Base-by-base conservation (phyloP, 1,140 invertebrate species). In the Ostrea edulis region DNA sequence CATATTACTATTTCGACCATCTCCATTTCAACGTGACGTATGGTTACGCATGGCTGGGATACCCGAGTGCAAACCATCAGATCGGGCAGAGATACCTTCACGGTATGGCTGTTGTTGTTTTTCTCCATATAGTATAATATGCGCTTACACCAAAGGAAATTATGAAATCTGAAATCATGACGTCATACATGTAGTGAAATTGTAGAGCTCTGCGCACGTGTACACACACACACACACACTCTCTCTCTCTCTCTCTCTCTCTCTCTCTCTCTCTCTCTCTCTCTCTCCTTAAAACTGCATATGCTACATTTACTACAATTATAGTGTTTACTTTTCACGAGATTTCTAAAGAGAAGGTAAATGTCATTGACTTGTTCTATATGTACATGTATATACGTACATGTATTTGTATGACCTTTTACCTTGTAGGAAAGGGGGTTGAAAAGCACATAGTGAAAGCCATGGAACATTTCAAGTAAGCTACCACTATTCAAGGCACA, bases 381-480 rank as follows among this genome's bases (percentile, higher is more conserved):
- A n/a, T n/a, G n/a, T n/a, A n/a, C n/a, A n/a, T n/a, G n/a, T n/a
- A n/a, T n/a, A n/a, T n/a, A n/a, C n/a, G n/a, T n/a, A n/a, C n/a
- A n/a, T n/a, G n/a, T 14, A 3, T 44, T 44, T 44, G 71, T 52
- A 83, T 86, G 20, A 82, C 84, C 29, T 25, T 87, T 53, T 89
- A 52, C 58, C 53, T 90, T 87, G 5, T 86, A 95, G 95, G 95
- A 22, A 93, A 94, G 90, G 96, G 96, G 3, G 95, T 95, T 8
- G 94, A 95, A 44, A 92, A 95, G 88, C 95, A 96, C 88, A 90
- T 94, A 65, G 92, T 93, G 11, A 94, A 92, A 81, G 96, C 96
- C 1, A 96, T 96, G 95, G 91, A 96, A 83, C 96, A 95, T 95
- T 96, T 96, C 91, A 95, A 95, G 94, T 94, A 93, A 92, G 88